Evolutionary conservation across 2,113 vertebrate genomes (phyloP).

Genomic region (Dolichotis patagonum): DNA sequence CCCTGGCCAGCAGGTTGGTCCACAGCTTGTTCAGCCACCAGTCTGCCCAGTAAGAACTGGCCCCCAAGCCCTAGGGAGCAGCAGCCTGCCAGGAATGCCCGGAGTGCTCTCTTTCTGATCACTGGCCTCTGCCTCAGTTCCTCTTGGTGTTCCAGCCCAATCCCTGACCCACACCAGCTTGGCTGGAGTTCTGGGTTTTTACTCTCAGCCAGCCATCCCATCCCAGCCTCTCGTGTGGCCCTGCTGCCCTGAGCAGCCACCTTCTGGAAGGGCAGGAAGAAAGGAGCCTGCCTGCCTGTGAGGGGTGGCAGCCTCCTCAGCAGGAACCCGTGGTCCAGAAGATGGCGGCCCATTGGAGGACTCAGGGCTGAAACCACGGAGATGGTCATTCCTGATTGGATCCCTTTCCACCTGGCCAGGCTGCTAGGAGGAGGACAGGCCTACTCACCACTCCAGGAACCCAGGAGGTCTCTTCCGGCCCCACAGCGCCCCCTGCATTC

Average conservation of each 20-base stretch:
- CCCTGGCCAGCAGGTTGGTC: not conserved
- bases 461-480: not conserved
- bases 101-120: rapidly evolving
- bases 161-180: not conserved
- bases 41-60: rapidly evolving
- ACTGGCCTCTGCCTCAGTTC: not conserved
- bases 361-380: not conserved
- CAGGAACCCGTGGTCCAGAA: not conserved
- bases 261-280: rapidly evolving
- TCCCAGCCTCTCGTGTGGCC: not conserved
- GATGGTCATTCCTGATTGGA: not conserved
- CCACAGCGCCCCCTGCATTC: not conserved
- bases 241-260: rapidly evolving
- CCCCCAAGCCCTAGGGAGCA: rapidly evolving
- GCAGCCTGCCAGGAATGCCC: too few relatives aligned
- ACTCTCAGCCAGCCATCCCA: not conserved
- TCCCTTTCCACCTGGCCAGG: not conserved
- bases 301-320: rapidly evolving
- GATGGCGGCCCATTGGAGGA: rapidly evolving
- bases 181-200: too few relatives aligned
- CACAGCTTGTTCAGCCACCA: rapidly evolving
- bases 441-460: not conserved
- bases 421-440: not conserved
- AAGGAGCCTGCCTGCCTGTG: rapidly evolving
- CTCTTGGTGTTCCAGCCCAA: not conserved